A percentile compares a stretch with the other conserved stretches of the same genome.
Evolutionary conservation across 2,797 vertebrate species (phyloP).

Genomic region (Adelosebastes latens): DNA sequence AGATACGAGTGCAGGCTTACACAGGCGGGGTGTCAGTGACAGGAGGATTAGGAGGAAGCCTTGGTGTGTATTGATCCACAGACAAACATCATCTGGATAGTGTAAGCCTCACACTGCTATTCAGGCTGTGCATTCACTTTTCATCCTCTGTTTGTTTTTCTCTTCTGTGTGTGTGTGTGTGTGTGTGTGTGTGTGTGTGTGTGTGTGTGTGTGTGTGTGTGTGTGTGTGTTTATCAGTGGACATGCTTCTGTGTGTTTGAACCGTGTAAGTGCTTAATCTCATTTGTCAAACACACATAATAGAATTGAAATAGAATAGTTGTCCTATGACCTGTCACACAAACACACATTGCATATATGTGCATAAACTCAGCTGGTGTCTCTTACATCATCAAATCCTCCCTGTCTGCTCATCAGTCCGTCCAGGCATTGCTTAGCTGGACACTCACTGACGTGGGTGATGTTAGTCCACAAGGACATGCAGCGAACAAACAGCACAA

Average conservation of each 20-base stretch:
- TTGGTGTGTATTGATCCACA: slow-evolving; percentile 72
- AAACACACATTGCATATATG: neutral
- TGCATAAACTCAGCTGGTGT: slow-evolving; percentile 8
- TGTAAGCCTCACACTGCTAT: slow-evolving; percentile 76
- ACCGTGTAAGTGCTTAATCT: slow-evolving; percentile 40
- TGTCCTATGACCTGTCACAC: slow-evolving; percentile 25
- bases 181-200: neutral
- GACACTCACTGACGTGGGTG: slow-evolving; percentile 1
- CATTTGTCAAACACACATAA: slow-evolving; percentile 39
- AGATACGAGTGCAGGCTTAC: slow-evolving; percentile 13
- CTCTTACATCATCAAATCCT: slow-evolving; percentile 39
- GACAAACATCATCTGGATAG: slow-evolving; percentile 69
- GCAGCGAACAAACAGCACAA: neutral
- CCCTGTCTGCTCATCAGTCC: slow-evolving; percentile 9
- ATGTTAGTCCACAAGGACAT: slow-evolving; percentile 1
- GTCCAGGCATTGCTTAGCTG: slow-evolving; percentile 8
- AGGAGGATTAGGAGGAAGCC: slow-evolving; percentile 67
- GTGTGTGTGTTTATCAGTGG: neutral
- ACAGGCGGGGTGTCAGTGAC: slow-evolving; percentile 59
- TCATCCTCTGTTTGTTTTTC: slow-evolving; percentile 29
- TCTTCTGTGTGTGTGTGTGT: slow-evolving; percentile 1
- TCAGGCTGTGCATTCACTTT: slow-evolving; percentile 52
- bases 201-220: slow-evolving; percentile 6
- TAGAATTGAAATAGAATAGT: slow-evolving; percentile 3
- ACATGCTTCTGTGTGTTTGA: slow-evolving; percentile 9